Conservation (phyloP, 2,888 invertebrate genomes). For the Suillia variegata region DNA sequence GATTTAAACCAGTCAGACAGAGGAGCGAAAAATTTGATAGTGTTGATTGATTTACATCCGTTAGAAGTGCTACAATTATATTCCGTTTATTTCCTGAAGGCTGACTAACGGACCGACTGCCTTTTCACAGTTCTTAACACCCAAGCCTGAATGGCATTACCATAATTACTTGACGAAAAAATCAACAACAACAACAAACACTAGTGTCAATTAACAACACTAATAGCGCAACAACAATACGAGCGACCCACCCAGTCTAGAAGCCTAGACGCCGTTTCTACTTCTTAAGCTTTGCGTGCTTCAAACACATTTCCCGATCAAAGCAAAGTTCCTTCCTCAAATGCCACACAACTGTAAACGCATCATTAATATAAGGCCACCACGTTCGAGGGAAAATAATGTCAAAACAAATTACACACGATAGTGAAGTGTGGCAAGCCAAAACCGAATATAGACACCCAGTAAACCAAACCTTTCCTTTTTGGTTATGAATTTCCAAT, state of each 20-base stretch:
- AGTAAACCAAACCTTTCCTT: too few relatives aligned
- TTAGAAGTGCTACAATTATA: not conserved
- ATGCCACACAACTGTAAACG: not conserved
- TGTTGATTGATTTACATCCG: too few relatives aligned
- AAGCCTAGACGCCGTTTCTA: too few relatives aligned
- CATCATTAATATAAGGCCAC: not conserved
- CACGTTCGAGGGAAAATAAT: not conserved
- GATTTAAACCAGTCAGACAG: too few relatives aligned
- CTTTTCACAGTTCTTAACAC: not conserved
- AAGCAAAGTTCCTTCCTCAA: not conserved
- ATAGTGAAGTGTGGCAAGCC: too few relatives aligned
- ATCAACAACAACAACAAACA: not conserved
- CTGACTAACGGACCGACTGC: not conserved
- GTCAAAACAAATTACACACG: not conserved
- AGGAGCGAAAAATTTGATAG: too few relatives aligned
- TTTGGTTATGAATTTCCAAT: too few relatives aligned
- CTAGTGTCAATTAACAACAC: not conserved
- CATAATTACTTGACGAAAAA: not conserved
- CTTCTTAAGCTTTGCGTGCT: not conserved
- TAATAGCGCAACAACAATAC: too few relatives aligned
- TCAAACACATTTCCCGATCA: not conserved
- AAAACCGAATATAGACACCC: too few relatives aligned
- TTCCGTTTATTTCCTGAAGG: not conserved
- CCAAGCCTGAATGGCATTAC: not conserved
- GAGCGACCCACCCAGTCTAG: too few relatives aligned